Evolutionary conservation across 2,113 vertebrate genomes (phyloP).

Genomic region (Pipra filicauda): DNA sequence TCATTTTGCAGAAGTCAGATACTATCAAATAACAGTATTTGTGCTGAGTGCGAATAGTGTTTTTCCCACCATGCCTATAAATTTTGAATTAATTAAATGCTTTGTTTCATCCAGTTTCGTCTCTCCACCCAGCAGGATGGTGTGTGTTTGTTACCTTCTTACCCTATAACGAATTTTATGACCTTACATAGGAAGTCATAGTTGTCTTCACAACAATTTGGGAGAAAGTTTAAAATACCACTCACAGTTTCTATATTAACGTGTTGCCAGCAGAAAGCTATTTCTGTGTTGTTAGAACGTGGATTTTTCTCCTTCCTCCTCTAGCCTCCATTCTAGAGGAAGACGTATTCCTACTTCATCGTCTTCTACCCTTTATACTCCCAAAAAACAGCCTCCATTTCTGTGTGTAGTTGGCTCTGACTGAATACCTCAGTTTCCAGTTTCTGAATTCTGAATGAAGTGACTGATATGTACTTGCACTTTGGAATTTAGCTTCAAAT

Average conservation of each 20-base stretch:
- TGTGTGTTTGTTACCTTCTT: not conserved
- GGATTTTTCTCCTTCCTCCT: not conserved
- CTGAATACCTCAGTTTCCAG: not conserved
- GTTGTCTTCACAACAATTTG: not conserved
- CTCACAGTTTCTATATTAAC: not conserved
- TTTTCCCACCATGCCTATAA: not conserved
- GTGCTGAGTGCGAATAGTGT: not conserved
- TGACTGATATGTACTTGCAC: not conserved
- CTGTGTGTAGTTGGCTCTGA: not conserved
- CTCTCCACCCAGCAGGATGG: not conserved
- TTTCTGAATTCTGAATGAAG: not conserved
- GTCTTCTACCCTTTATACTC: not conserved
- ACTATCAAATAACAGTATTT: not conserved
- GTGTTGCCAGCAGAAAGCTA: not conserved
- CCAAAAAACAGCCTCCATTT: not conserved
- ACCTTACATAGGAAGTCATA: not conserved
- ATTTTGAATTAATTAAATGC: not conserved
- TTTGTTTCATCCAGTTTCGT: not conserved
- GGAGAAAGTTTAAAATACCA: not conserved
- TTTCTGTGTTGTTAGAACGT: not conserved
- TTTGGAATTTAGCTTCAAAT: not conserved
- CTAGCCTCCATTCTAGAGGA: not conserved
- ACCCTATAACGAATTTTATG: not conserved
- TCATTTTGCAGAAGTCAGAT: not conserved
- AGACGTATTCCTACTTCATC: not conserved